Conservation (phyloP, 2,888 invertebrate species). For the Thecocarcelia acutangulata region DNA sequence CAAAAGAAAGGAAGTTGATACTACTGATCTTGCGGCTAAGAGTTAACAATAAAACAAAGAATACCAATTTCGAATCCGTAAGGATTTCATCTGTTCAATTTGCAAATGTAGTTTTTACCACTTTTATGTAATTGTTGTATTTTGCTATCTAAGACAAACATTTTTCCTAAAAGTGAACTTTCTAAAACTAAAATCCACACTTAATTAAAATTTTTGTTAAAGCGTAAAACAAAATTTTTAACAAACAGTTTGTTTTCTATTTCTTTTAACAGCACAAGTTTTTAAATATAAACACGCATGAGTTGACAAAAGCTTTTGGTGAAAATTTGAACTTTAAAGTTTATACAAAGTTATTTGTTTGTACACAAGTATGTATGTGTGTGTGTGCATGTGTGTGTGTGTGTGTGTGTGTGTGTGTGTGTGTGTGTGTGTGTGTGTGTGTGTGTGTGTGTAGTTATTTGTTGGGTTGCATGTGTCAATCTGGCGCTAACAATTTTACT, state of each 20-base stretch:
- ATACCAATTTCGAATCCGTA: too few relatives aligned
- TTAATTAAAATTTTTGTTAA: constrained; percentile 56
- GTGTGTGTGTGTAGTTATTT: not conserved
- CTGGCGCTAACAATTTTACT: constrained; percentile 58
- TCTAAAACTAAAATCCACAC: constrained; percentile 31
- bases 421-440: constrained; percentile 2
- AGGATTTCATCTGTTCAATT: too few relatives aligned
- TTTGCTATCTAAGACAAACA: too few relatives aligned
- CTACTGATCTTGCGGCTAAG: too few relatives aligned
- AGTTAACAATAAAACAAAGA: too few relatives aligned
- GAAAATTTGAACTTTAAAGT: constrained; percentile 35
- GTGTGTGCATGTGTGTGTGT: not conserved
- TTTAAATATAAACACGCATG: constrained; percentile 56
- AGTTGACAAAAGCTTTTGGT: constrained; percentile 64
- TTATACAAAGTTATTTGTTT: not conserved
- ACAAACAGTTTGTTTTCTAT: constrained; percentile 15
- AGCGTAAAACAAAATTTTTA: constrained; percentile 15
- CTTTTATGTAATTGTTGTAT: too few relatives aligned
- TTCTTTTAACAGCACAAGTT: constrained; percentile 38
- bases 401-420: constrained; percentile 41
- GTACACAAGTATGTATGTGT: not conserved
- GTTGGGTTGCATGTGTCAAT: constrained; percentile 47
- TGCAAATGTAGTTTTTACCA: too few relatives aligned
- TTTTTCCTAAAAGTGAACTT: not conserved
- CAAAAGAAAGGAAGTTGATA: too few relatives aligned